Conservation (phyloP, 2,797 vertebrate genomes). For the Enoplosus armatus region DNA sequence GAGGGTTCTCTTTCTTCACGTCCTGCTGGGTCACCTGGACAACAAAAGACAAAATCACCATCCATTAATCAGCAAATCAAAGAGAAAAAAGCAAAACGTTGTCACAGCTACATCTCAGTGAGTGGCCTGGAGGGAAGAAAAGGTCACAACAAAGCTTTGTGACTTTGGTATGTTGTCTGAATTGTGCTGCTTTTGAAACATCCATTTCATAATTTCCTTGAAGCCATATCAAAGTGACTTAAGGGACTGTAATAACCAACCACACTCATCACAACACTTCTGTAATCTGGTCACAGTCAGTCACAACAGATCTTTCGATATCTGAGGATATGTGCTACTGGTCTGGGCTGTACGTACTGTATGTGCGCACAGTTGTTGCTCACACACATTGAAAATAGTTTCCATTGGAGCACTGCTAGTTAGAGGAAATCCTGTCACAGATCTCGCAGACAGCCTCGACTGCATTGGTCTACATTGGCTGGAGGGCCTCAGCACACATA, state of each 20-base stretch:
- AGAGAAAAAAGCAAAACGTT: too few species aligned
- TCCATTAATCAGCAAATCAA: not conserved
- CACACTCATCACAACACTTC: not conserved
- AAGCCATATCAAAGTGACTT: not conserved
- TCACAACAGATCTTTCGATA: not conserved
- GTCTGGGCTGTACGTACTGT: not conserved
- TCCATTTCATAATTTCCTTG: not conserved
- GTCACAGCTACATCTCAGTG: not conserved
- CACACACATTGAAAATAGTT: constrained; percentile 62
- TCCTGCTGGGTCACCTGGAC: constrained; percentile 96
- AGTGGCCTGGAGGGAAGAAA: too few species aligned
- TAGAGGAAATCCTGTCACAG: constrained; percentile 37
- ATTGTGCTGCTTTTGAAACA: not conserved
- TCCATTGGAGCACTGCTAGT: constrained; percentile 40
- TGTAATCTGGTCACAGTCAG: not conserved
- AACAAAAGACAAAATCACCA: not conserved
- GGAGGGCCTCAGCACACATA: constrained; percentile 2
- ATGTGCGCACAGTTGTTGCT: constrained; percentile 1
- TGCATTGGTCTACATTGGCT: not conserved
- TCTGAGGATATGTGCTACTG: constrained; percentile 6
- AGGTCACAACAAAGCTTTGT: not conserved
- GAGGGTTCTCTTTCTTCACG: constrained; percentile 96
- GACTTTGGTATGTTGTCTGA: not conserved
- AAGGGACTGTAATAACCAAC: not conserved
- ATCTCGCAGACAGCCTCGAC: constrained; percentile 28